Base-by-base conservation (phyloP, 2,113 vertebrate genomes). In the Gallinago paraguaiae region DNA sequence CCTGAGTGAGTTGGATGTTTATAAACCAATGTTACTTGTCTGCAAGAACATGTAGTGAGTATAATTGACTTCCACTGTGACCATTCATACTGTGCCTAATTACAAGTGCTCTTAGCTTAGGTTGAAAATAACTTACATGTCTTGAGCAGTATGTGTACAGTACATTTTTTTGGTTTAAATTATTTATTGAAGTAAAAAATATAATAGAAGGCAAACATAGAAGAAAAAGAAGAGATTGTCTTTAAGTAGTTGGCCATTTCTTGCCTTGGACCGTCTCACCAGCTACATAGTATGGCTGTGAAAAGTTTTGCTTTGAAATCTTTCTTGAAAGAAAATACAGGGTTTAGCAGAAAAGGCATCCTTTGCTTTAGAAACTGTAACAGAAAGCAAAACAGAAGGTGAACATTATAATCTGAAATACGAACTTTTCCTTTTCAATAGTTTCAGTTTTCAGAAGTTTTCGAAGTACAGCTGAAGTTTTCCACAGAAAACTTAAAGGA, bases 321-420 rank as follows among this genome's bases (percentile, higher is more conserved):
- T 41, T 82, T 78, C 54, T 77, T 81, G 71, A 74, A 74, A 81
- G 54, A 83, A 93, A 90, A 70, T 9, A 19, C 0, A 1, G 22
- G 10, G 8, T 81, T 82, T 67, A 70, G 54, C 35, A 81, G 37
- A 94, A 80, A 67, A 15, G 43, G 5, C 53, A 23, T 67, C 43
- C 72, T 86, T 86, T 88, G 68, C 60, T 92, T 69, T 86, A 77
- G 80, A 82, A 95, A 46, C 80, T 0, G 0, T 77, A 80, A 67
- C 23, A 67, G 92, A 88, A 90, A 88, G 84, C 68, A 74, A 77
- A 92, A 64, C 33, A 80, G 77, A 75, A 93, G n/a, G 41, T 83
- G 71, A 80, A 81, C 50, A 18, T 76, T 88, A 45, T 74, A 50
- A 81, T 93, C 51, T 90, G 64, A 92, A 92, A 83, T 74, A 83